These are phyloP conservation scores for Heliocidaris erythrogramma DNA, from an alignment of 35 echinoderm and acorn worm species.

Conservation along the genomic window DNA sequence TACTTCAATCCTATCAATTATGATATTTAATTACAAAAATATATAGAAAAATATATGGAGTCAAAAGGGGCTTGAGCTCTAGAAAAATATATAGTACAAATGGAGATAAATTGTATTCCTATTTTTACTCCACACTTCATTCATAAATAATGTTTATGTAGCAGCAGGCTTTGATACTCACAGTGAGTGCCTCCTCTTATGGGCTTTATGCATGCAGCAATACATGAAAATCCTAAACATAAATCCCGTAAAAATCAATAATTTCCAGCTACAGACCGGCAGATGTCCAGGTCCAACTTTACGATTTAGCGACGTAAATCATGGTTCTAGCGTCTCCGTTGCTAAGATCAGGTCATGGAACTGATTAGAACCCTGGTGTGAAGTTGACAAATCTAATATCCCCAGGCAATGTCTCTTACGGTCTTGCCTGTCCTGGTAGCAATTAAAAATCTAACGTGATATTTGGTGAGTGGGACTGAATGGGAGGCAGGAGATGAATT, in stretches of 20 bases:
- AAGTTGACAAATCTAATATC: not conserved
- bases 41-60: too few relatives aligned
- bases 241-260: not conserved
- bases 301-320: not conserved
- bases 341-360: not conserved
- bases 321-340: not conserved
- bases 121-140: too few relatives aligned
- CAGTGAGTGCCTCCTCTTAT: not conserved
- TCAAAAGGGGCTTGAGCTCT: too few relatives aligned
- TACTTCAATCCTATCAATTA: too few relatives aligned
- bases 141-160: not conserved
- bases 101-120: too few relatives aligned
- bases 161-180: not conserved
- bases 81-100: too few relatives aligned
- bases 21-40: too few relatives aligned
- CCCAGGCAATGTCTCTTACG: not conserved
- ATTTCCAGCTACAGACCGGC: not conserved
- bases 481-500: not conserved
- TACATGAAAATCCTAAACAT: not conserved
- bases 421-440: not conserved
- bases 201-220: not conserved
- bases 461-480: slow-evolving; percentile 20
- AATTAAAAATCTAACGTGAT: slow-evolving; percentile 19
- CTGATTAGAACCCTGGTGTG: not conserved
- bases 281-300: not conserved